Evolutionary conservation across 2,113 vertebrate genomes (phyloP).

Genomic region (Pteropus alecto): DNA sequence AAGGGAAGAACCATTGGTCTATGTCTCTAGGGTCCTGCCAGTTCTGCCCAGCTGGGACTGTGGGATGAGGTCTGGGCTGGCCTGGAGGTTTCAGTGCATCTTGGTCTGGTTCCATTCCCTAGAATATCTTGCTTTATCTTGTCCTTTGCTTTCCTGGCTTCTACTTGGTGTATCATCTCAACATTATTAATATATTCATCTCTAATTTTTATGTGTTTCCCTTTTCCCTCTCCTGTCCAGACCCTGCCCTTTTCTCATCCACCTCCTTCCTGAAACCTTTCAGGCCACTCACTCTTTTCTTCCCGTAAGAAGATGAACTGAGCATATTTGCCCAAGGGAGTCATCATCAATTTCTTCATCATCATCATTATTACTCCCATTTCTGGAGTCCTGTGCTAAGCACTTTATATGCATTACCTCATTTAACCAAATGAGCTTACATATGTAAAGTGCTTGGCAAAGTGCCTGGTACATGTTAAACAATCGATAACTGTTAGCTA

Average conservation of each 20-base stretch:
- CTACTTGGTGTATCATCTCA: background rate
- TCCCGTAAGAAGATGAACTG: background rate
- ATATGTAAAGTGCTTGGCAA: slow-evolving; percentile 66
- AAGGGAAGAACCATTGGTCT: background rate
- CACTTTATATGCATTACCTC: slow-evolving; percentile 68
- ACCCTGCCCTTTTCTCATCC: background rate
- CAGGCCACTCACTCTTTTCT: background rate
- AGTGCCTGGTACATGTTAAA: slow-evolving; percentile 51
- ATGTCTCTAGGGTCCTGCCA: background rate
- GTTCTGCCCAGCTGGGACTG: background rate
- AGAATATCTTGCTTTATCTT: background rate
- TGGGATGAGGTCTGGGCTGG: background rate
- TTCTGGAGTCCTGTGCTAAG: slow-evolving; percentile 60
- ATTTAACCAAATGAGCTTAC: slow-evolving; percentile 73
- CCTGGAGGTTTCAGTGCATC: background rate
- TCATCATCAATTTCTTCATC: slow-evolving; percentile 47
- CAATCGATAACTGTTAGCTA: background rate
- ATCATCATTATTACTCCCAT: slow-evolving; percentile 24
- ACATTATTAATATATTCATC: background rate
- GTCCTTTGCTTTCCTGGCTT: background rate
- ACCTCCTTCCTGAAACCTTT: slow-evolving; percentile 3
- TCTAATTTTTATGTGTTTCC: background rate
- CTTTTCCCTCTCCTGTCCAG: background rate
- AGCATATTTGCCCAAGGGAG: slow-evolving; percentile 34
- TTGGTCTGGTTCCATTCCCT: background rate